Evolutionary conservation across 2,113 vertebrate species (phyloP), one percentile per base, ranked within the genome.

Genomic region (Seriola dumerili): DNA sequence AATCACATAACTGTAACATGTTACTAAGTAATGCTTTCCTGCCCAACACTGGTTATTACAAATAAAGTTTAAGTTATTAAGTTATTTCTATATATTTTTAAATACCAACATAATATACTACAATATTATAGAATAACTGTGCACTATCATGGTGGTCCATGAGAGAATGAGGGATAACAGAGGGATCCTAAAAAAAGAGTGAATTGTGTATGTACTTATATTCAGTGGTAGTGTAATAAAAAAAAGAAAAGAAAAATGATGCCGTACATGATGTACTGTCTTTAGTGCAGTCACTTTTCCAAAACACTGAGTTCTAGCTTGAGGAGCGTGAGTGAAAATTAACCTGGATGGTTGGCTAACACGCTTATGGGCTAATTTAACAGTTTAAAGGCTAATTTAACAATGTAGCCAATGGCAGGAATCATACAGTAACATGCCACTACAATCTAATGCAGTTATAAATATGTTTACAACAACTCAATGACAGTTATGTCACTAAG

Each of bases 341-440:
- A 11, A 59, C 29, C 44, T 59, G 29, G 36, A 32, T 57, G 62
- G 16, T 57, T 57, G 23, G 5, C 12, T 50, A 25, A 46, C 42
- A 1, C 40, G 29, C 72, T 38, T 40, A 34, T 7, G 6, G 72
- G 19, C 57, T 61, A 32, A 38, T 23, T 70, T 40, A 62, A 14
- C 3, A 10, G 13, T 29, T 61, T 50, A 74, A 4, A 38, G 14
- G 61, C 73, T 57, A 57, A 64, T 71, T 64, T 44, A 63, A 57
- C 23, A 44, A 65, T 13, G 13, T 3, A 52, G 11, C 36, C 25
- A 34, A 40, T 36, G 8, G 34, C 14, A 23, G n/a, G 10, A 29
- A 21, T 63, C 68, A 34, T 57, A 29, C 34, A 32, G 32, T 36
- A 34, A 70, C 61, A 55, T 34, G 44, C 34, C n/a, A 14, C 50